Conservation (phyloP, 2,113 vertebrate species). For the Caloenas nicobarica region DNA sequence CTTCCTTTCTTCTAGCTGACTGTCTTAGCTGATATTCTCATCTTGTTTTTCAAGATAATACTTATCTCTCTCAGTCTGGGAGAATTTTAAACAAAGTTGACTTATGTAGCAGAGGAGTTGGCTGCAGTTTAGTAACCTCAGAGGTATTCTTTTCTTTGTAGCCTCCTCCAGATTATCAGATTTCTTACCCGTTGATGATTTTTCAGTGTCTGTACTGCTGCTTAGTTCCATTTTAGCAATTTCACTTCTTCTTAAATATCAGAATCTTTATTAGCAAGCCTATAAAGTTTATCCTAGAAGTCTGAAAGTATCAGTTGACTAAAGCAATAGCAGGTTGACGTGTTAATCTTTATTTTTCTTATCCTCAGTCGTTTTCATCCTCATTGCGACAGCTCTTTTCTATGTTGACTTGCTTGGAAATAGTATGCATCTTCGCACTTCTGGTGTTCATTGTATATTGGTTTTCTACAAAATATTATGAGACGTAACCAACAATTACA, state of each 20-base stretch:
- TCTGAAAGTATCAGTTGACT: constrained; percentile 10
- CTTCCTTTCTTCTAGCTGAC: not conserved
- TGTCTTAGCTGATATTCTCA: not conserved
- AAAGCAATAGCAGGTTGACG: not conserved
- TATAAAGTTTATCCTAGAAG: not conserved
- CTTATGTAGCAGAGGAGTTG: not conserved
- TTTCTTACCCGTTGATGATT: not conserved
- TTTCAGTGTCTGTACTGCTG: not conserved
- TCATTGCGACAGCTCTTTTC: not conserved
- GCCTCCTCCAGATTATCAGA: not conserved
- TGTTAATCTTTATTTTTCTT: not conserved
- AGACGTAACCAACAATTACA: not conserved
- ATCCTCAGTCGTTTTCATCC: not conserved
- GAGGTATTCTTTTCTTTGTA: not conserved
- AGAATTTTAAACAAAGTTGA: not conserved
- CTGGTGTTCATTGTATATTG: not conserved
- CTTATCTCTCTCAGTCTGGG: not conserved
- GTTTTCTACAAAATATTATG: not conserved
- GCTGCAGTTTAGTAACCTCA: not conserved
- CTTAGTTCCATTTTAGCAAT: not conserved
- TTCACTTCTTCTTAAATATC: not conserved
- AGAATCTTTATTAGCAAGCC: not conserved
- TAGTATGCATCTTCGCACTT: not conserved
- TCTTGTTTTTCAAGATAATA: not conserved
- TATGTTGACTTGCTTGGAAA: not conserved